phyloP scores from a whole-genome alignment of 1,140 invertebrate genomes.

The Telenomus remus region DNA sequence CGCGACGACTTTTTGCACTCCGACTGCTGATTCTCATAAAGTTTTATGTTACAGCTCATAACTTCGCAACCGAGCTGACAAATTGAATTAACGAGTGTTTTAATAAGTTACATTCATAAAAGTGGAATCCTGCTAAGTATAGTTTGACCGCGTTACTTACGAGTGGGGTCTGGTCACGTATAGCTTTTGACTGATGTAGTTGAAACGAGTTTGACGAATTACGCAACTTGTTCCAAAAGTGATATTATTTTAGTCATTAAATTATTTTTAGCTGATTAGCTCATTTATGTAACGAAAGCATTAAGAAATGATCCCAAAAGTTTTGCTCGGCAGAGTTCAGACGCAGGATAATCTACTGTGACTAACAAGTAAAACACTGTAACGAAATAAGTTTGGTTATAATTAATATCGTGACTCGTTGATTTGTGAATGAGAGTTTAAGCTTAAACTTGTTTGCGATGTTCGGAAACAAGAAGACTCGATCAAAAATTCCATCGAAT shows the following conservation, averaged over 20 bases:
- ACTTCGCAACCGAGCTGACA: slow-evolving; percentile 7
- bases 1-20: slow-evolving; percentile 1
- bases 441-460: too few relatives aligned
- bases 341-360: too few relatives aligned
- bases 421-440: too few relatives aligned
- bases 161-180: slow-evolving; percentile 7
- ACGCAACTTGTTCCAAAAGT: slow-evolving; percentile 22
- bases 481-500: too few relatives aligned
- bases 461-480: too few relatives aligned
- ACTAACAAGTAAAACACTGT: too few relatives aligned
- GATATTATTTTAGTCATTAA: slow-evolving; percentile 1
- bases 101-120: slow-evolving; percentile 36
- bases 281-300: too few relatives aligned
- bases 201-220: slow-evolving; percentile 27
- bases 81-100: slow-evolving; percentile 30
- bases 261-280: slow-evolving; percentile 7
- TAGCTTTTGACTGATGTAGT: slow-evolving; percentile 25
- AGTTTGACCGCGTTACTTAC: slow-evolving; percentile 33
- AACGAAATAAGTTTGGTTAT: too few relatives aligned
- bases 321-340: too few relatives aligned
- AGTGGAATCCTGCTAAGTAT: slow-evolving; percentile 25
- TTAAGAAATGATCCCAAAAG: too few relatives aligned
- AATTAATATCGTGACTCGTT: too few relatives aligned
- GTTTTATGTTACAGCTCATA: slow-evolving; percentile 2
- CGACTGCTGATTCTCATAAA: slow-evolving; percentile 3